Evolutionary conservation across 1,140 invertebrate genomes (phyloP), one percentile per base, ranked within the genome.

Genomic region (Orchesella cincta): DNA sequence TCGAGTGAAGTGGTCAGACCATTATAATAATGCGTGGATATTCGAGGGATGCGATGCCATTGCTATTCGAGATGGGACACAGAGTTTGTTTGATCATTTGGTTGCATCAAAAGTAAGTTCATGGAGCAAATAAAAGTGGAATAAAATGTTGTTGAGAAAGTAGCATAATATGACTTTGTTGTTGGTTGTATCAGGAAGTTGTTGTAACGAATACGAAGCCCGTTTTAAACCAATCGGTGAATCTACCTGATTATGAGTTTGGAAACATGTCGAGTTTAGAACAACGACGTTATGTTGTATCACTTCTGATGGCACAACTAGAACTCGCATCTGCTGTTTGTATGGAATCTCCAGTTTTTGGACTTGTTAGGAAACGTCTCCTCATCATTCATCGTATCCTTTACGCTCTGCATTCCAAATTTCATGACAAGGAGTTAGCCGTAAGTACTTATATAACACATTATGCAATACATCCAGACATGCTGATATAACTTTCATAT

Each of bases 371-470:
- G 79, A 88, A 90, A 83, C 83, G 90, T 74, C 83, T 91, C 70
- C 84, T 89, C 23, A 86, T 91, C 26, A 83, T 91, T n/a, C 88
- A 89, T 80, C 83, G 90, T 76, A 89, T 91, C 72, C 88, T 89
- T 83, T 85, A 89, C 85, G 89, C 89, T 1, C 82, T 90, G 3
- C 86, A 87, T 46, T 84, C 82, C 33, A 88, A 87, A 82, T 90
- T 88, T 83, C 89, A 91, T 83, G 85, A 87, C 46, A 86, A 85
- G 78, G 86, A 88, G 34, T 85, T 84, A 76, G 80, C 84, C 26
- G 77, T 80, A 75, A 74, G 81, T n/a, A n/a, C n/a, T n/a, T n/a
- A n/a, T n/a, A n/a, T n/a, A n/a, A n/a, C n/a, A n/a, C n/a, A n/a
- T n/a, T n/a, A n/a, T n/a, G n/a, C n/a, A n/a, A n/a, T n/a, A n/a